Evolutionary conservation across 2,797 vertebrate species (phyloP).

Genomic region (Sphaeramia orbicularis): DNA sequence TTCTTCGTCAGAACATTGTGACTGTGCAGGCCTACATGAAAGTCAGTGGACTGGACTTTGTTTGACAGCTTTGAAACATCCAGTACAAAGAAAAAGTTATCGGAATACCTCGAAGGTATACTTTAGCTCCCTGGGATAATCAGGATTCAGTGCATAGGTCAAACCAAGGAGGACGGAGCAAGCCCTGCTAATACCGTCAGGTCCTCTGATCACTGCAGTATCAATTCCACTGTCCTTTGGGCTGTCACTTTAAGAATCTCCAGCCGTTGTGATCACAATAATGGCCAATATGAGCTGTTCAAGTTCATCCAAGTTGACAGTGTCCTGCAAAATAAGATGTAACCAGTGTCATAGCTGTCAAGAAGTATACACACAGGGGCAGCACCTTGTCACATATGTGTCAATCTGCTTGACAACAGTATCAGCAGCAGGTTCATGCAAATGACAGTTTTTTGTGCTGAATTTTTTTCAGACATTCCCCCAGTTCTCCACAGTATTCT

Average conservation of each 20-base stretch:
- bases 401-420: too few species aligned
- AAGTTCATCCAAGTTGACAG: constrained; percentile 21
- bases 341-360: constrained; percentile 8
- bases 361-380: not conserved
- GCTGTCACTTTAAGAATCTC: not conserved
- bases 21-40: not conserved
- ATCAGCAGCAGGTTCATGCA: too few species aligned
- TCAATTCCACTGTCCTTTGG: constrained; percentile 4
- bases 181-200: not conserved
- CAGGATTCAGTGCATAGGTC: constrained; percentile 1
- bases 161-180: constrained; percentile 9
- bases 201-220: constrained; percentile 3
- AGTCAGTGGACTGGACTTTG: constrained; percentile 7
- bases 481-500: too few species aligned
- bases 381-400: too few species aligned
- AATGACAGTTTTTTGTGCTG: too few species aligned
- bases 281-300: constrained; percentile 1
- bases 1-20: too few species aligned
- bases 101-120: constrained; percentile 20
- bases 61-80: constrained; percentile 17
- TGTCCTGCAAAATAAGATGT: constrained; percentile 18
- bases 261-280: constrained; percentile 8
- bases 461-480: too few species aligned
- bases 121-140: constrained; percentile 15
- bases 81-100: constrained; percentile 4